Evolutionary conservation across 2,113 vertebrate genomes (phyloP), one percentile per base, ranked within the genome.

Genomic region (Corynorhinus townsendii): DNA sequence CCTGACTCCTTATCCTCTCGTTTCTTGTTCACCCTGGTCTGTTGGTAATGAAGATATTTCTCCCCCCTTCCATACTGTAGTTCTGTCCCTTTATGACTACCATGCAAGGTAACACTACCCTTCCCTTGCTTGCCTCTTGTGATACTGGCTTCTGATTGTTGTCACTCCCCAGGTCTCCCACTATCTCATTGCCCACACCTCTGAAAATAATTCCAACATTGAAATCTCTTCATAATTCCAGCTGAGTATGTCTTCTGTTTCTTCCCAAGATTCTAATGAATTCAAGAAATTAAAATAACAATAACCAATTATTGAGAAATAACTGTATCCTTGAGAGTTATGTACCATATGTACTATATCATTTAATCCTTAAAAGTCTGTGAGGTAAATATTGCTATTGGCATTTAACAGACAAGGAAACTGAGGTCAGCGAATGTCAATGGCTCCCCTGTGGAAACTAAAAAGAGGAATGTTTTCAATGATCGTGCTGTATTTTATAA

Each of bases 341-440:
- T 16, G 3, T 75, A 73, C 19, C 26, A 20, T 43, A 59, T 66
- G 16, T 64, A 66, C 45, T 68, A 89, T 54, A 6, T 81, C 16
- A 69, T 40, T 90, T 91, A 64, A 79, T 80, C 35, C 5, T 81
- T 45, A 73, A 76, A 89, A 80, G 6, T 56, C 62, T 76, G 38
- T 47, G 35, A 89, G 26, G 24, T 19, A 43, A 81, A 59, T 43
- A 79, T 28, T 88, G 16, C 7, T 56, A 8, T 30, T 75, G 76
- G n/a, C 35, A 16, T 72, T 81, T 75, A 40, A 68, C 6, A 79
- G 40, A 92, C 43, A 84, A 96, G 40, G 56, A 94, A 94, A 93
- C 59, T 47, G 69, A 93, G 81, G 20, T 83, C 5, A 64, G n/a
- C 86, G 15, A 92, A 45, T 3, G 8, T 35, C 54, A 38, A 2